Conservation (phyloP, 2,113 vertebrate species). For the Loxodonta africana region DNA sequence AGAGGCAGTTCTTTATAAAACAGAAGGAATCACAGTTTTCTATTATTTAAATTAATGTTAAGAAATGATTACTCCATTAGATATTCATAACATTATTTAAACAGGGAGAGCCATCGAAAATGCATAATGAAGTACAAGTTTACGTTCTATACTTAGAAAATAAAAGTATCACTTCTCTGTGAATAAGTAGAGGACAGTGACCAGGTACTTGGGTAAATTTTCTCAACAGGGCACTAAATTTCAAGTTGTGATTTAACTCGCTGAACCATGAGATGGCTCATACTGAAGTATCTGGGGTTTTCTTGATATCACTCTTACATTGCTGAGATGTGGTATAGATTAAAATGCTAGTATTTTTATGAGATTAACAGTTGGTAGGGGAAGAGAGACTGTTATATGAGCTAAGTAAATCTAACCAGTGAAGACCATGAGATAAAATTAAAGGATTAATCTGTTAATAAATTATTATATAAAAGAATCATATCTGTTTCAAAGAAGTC, state of each 20-base stretch:
- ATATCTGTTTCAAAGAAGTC: neutral
- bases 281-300: neutral
- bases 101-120: neutral
- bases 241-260: conserved; percentile 38
- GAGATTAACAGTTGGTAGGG: neutral
- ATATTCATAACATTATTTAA: conserved; percentile 6
- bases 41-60: conserved; percentile 9
- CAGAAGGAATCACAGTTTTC: conserved; percentile 8
- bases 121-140: neutral
- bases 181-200: neutral
- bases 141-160: conserved; percentile 14
- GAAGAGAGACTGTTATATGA: neutral
- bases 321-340: neutral
- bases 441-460: conserved; percentile 15
- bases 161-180: neutral
- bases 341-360: neutral
- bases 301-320: neutral
- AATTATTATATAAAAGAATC: conserved; percentile 30
- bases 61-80: neutral
- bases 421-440: neutral
- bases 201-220: neutral
- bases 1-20: neutral
- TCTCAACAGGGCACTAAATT: neutral
- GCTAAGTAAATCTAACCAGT: neutral
- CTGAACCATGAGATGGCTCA: neutral